Evolutionary conservation across 2,113 vertebrate species (phyloP).

Genomic region (Cariama cristata): DNA sequence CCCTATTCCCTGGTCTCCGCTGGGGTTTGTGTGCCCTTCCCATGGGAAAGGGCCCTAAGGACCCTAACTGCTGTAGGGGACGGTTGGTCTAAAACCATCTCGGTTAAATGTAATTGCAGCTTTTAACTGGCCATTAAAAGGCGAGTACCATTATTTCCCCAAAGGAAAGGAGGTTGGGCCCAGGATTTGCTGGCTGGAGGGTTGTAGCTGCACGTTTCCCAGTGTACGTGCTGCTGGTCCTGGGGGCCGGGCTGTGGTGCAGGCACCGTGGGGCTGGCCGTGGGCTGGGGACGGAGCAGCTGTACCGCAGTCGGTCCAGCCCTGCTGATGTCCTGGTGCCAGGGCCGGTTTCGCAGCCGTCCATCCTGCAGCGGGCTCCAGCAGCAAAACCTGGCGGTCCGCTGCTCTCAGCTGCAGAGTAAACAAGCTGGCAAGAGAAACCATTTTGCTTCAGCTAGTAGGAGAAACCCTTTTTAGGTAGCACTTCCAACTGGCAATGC

Average conservation of each 20-base stretch:
- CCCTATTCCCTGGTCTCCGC: background rate
- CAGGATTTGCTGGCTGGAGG: background rate
- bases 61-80: background rate
- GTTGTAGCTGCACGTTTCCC: background rate
- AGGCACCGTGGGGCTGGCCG: background rate
- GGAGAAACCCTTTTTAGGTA: slow-evolving; percentile 73
- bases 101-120: background rate
- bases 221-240: background rate
- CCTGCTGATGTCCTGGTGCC: background rate
- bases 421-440: slow-evolving; percentile 74
- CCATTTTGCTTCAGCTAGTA: slow-evolving; percentile 72
- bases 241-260: background rate
- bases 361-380: background rate
- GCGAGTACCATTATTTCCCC: background rate
- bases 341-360: background rate
- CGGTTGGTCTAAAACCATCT: background rate
- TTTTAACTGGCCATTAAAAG: background rate
- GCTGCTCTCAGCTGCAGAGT: slow-evolving; percentile 67
- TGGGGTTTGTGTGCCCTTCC: background rate
- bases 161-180: background rate
- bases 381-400: slow-evolving; percentile 56
- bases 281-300: background rate
- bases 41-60: background rate
- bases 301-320: background rate
- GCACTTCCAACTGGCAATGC: slow-evolving; percentile 70